phyloP scores from a whole-genome alignment of 2,113 vertebrate species.

The Pimephales promelas region DNA sequence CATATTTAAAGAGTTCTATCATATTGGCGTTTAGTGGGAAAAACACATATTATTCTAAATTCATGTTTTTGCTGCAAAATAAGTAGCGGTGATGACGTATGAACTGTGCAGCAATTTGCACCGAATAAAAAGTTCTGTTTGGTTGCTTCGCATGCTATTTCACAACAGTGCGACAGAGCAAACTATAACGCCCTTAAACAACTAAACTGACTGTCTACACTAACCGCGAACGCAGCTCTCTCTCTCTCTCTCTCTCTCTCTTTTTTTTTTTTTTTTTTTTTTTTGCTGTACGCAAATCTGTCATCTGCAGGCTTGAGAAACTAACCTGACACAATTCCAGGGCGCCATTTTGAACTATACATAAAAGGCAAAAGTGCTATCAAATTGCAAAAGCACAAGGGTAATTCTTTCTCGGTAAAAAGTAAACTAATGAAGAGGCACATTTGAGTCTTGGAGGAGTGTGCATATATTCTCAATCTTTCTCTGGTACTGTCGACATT shows the following conservation, averaged over 20 bases:
- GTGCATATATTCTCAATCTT: neutral
- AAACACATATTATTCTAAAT: neutral
- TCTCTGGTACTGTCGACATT: conserved; percentile 64
- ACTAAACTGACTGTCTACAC: neutral
- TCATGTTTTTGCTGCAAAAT: neutral
- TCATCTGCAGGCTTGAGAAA: conserved; percentile 70
- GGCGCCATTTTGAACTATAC: conserved; percentile 78
- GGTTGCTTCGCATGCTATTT: neutral
- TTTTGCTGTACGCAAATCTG: neutral
- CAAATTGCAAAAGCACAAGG: neutral
- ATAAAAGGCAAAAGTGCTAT: neutral
- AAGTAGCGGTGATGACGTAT: neutral
- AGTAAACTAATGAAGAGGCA: conserved; percentile 29
- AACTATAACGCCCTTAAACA: no score
- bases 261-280: neutral
- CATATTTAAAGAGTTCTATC: no score
- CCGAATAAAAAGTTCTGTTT: neutral
- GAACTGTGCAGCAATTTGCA: neutral
- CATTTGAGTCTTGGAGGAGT: neutral
- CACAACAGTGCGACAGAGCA: neutral
- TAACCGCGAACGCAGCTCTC: neutral
- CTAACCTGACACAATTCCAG: conserved; percentile 65
- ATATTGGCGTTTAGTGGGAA: neutral
- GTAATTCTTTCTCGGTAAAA: no score
- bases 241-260: no score